Base-by-base conservation (phyloP, 30 jellyfish, hydroid and myxozoan species). In the Turritopsis dohrnii region DNA sequence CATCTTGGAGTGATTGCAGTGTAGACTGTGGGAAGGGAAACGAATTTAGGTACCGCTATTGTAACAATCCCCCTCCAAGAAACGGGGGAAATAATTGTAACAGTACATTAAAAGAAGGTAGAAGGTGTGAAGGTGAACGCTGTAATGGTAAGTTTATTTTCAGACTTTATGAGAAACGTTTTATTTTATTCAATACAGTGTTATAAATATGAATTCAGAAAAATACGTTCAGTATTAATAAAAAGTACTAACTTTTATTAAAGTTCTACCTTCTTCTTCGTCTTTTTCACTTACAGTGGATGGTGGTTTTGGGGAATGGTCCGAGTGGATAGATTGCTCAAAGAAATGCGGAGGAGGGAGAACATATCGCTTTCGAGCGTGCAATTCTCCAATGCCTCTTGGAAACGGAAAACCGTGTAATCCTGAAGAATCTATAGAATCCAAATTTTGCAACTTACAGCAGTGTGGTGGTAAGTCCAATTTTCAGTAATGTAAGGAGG, bases 1-100 rank as follows among this genome's bases (percentile, higher is more conserved):
- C 90, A 21, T 87, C 71, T 52, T 88, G 96, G 96, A 87, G 96
- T 21, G 84, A 90, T 41, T 88, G 96, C 81, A 88, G 90, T 66
- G 72, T 69, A 26, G 17, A 60, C 24, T 88, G 96, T 66, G 96
- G 90, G 18, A 85, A 66, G 13, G 96, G 96, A 9, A 84, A 24
- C 1, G 90, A 88, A 52, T 54, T 88, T 29, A 83, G 96, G 30
- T 71, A 80, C 41, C 90, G 96, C 22, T 76, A 71, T 25, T 88
- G 96, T 73, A 88, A 82, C 85, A 71, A 53, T 54, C 96, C 96
- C 1, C 24, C 84, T 4, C 96, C 96, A 74, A 75, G 86, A 27
- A 82, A 82, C 41, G 96, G 96, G 5, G 96, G 96, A n/a, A 76
- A 54, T 23, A 24, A 65, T 27, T 88, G 96, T 53, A 85, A 75